Evolutionary conservation across 2,113 vertebrate genomes (phyloP).

Genomic region (Lasiurus borealis): DNA sequence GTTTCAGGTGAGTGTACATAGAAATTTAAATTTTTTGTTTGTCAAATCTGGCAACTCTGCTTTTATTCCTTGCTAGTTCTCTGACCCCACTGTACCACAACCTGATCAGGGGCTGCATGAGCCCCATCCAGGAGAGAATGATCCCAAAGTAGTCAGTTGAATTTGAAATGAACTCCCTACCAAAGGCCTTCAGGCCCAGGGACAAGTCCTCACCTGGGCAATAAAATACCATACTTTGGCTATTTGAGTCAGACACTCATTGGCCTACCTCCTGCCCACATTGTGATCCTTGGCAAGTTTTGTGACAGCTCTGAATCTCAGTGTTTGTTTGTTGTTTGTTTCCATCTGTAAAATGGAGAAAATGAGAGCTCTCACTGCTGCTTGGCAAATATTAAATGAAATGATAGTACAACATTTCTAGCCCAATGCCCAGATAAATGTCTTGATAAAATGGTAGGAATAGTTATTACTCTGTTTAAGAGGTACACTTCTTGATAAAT

Average conservation of each 20-base stretch:
- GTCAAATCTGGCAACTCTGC: neutral
- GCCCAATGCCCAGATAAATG: neutral
- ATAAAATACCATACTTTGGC: neutral
- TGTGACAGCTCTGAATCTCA: neutral
- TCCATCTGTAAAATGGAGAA: neutral
- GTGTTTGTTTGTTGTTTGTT: neutral
- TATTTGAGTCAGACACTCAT: neutral
- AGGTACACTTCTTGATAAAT: neutral
- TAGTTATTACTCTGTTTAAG: neutral
- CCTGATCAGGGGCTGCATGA: neutral
- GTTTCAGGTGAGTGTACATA: neutral
- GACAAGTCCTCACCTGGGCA: neutral
- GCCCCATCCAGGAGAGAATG: neutral
- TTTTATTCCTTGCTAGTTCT: neutral
- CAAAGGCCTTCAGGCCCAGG: neutral
- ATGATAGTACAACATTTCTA: neutral
- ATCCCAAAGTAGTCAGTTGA: neutral
- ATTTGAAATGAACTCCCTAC: neutral
- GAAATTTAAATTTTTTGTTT: constrained; percentile 45
- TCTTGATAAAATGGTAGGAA: neutral
- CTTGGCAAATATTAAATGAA: neutral
- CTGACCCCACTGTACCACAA: no score
- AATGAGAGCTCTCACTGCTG: neutral
- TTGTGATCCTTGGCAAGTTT: neutral
- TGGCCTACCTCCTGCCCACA: neutral